Conservation (phyloP, 2,888 invertebrate species). For the Ochlodes sylvanus region DNA sequence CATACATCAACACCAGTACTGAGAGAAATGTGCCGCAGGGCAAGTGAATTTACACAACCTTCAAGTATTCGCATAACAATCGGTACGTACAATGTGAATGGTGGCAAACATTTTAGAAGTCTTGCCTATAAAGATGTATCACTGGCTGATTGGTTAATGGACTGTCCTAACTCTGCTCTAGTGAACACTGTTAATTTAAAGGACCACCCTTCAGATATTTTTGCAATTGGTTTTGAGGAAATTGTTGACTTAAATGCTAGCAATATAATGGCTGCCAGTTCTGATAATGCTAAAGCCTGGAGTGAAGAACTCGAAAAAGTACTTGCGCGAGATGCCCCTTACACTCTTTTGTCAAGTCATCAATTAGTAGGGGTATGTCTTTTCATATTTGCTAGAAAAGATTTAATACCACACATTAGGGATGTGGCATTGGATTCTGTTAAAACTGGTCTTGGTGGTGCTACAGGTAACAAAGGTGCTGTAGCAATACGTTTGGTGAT, state of each 20-base stretch:
- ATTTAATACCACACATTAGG: constrained; percentile 94
- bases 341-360: constrained; percentile 95
- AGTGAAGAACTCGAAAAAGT: constrained; percentile 97
- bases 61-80: constrained; percentile 91
- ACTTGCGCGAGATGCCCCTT: constrained; percentile 93
- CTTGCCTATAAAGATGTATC: constrained; percentile 96
- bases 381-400: constrained; percentile 96
- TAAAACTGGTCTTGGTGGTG: constrained; percentile 98
- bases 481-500: constrained; percentile 96
- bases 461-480: constrained; percentile 99
- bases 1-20: constrained; percentile 94
- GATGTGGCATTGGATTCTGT: constrained; percentile 98
- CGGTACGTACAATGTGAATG: constrained; percentile 99
- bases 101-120: constrained; percentile 98
- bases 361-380: constrained; percentile 99
- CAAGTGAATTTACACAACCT: constrained; percentile 90
- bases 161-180: constrained; percentile 87
- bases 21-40: constrained; percentile 93
- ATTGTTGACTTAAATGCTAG: constrained; percentile 99
- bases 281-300: constrained; percentile 97
- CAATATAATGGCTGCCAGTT: constrained; percentile 98
- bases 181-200: constrained; percentile 76
- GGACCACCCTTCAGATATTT: constrained; percentile 93
- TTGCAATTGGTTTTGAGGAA: constrained; percentile 99
- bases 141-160: constrained; percentile 95